phyloP scores from a whole-genome alignment of 2,888 invertebrate genomes.

The Hemistola chrysoprasaria region DNA sequence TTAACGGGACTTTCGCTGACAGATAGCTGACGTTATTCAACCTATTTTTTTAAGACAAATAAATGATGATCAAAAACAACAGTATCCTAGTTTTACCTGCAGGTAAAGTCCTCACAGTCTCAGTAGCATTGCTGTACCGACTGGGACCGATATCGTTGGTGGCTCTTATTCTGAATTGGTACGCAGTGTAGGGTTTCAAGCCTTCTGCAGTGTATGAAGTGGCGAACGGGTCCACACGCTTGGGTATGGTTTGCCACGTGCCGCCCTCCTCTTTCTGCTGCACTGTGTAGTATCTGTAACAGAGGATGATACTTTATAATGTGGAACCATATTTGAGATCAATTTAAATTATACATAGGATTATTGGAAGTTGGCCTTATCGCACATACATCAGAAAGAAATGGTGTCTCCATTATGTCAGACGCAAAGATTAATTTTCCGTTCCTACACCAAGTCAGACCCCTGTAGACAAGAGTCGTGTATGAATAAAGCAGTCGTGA shows the following conservation, averaged over 20 bases:
- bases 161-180: slow-evolving; percentile 96
- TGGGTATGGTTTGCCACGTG: slow-evolving; percentile 92
- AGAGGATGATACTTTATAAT: neutral
- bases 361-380: too few relatives aligned
- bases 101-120: slow-evolving; percentile 92
- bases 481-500: too few relatives aligned
- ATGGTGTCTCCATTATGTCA: too few relatives aligned
- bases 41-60: too few relatives aligned
- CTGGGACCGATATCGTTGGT: slow-evolving; percentile 98
- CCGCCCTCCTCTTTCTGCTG: slow-evolving; percentile 93
- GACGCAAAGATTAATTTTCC: too few relatives aligned
- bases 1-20: too few relatives aligned
- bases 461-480: too few relatives aligned
- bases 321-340: too few relatives aligned
- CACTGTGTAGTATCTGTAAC: slow-evolving; percentile 91
- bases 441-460: too few relatives aligned
- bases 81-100: slow-evolving; percentile 80
- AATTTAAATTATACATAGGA: too few relatives aligned
- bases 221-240: slow-evolving; percentile 92
- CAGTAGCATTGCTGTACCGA: slow-evolving; percentile 94
- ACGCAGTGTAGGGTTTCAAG: slow-evolving; percentile 93
- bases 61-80: slow-evolving; percentile 7
- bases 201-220: slow-evolving; percentile 93
- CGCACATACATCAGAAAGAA: too few relatives aligned
- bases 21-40: too few relatives aligned